Evolutionary conservation across 2,797 vertebrate species (phyloP), one percentile per base, ranked within the genome.

Genomic region (Hyperoplus immaculatus): DNA sequence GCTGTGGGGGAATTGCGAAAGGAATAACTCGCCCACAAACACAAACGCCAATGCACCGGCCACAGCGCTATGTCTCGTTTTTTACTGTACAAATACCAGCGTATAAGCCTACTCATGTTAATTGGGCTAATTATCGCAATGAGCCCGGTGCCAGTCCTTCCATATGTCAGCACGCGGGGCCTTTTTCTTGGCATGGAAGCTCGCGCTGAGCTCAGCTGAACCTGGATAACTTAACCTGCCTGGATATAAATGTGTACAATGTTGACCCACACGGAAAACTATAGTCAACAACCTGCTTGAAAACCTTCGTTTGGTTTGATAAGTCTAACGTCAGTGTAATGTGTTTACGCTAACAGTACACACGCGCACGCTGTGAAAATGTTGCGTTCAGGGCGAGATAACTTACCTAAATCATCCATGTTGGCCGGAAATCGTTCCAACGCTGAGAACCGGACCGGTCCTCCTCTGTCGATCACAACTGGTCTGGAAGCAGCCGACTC

Each of bases 321-420:
- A 5, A 5, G 5, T 38, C 21, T 3, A 18, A 10, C 53, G 42
- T 10, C 46, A 60, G 54, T 62, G 1, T 11, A 36, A 38, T 36
- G 29, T 11, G 50, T 51, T 50, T 57, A 39, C 49, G 50, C 12
- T 29, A 73, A 66, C 61, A 21, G 5, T 10, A 53, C 36, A 13
- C 50, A 42, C 73, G 29, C 50, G 1, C 62, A 7, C 65, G 65
- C 21, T 6, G 79, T 71, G 72, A 66, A 55, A 70, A 71, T 68
- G 87, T 74, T 80, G 83, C 75, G 67, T 82, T 75, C 84, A 70
- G 10, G 68, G 75, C 60, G n/a, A 39, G 55, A 62, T 72, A 92
- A 93, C 93, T 93, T 89, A 95, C 95, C 95, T 86, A 95, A 90
- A 92, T 95, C 94, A 86, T 95, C 95, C 95, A 95, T 95, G 93